These are phyloP conservation scores for Drosophila ironensis DNA, from an alignment of 1,140 invertebrate genomes.

Conservation along the genomic window DNA sequence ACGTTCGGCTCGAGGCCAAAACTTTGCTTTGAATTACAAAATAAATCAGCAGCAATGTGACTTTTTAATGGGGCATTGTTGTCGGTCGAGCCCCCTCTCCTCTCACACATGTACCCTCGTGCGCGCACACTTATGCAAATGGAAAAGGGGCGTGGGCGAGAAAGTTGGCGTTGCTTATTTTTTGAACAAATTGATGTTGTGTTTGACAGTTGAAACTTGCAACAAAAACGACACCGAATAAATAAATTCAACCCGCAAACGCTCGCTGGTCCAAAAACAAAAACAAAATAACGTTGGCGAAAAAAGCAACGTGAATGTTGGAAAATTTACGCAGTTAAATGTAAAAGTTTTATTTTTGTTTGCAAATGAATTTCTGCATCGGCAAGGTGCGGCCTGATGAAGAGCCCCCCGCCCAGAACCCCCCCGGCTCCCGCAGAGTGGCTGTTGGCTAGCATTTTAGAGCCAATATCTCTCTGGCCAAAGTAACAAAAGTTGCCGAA, in stretches of 20 bases:
- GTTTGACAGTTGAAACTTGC: conserved; percentile 81
- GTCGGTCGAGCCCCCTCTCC: conserved; percentile 5
- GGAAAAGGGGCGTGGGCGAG: conserved; percentile 33
- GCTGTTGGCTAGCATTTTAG: conserved; percentile 59
- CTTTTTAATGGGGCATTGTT: conserved; percentile 74
- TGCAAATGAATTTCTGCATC: conserved; percentile 70
- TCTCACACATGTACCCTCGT: conserved; percentile 2
- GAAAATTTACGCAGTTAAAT: conserved; percentile 76
- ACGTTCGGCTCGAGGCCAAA: conserved; percentile 53
- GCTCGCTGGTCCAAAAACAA: neutral
- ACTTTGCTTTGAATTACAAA: conserved; percentile 67
- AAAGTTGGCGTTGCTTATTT: conserved; percentile 74
- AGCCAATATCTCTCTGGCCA: conserved; percentile 35
- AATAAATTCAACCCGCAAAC: conserved; percentile 55
- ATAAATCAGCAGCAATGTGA: conserved; percentile 75
- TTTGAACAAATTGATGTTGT: conserved; percentile 81
- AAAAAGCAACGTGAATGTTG: conserved; percentile 44
- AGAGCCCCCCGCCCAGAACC: neutral
- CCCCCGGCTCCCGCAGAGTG: conserved; percentile 3
- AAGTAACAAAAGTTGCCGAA: conserved; percentile 40
- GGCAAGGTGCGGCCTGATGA: neutral
- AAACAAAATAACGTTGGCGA: conserved; percentile 20
- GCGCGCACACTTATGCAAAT: conserved; percentile 34
- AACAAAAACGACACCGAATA: conserved; percentile 74
- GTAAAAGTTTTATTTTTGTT: conserved; percentile 79